Evolutionary conservation across 2,113 vertebrate genomes (phyloP), one percentile per base, ranked within the genome.

Genomic region (Halichoeres trimaculatus): DNA sequence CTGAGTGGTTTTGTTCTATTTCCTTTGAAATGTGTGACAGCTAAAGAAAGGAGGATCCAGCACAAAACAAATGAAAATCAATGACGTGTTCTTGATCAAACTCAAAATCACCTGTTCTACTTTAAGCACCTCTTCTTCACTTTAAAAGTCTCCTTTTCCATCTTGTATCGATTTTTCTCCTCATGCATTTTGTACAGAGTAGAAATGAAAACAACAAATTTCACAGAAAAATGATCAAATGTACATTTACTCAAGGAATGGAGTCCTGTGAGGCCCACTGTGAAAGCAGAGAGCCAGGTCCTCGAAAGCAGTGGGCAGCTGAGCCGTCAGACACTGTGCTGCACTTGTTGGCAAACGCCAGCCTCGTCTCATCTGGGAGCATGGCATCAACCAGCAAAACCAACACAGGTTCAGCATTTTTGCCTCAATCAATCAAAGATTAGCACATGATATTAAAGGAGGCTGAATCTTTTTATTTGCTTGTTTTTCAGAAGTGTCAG

Each of bases 271-370:
- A 58, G 55, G 35, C 40, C 34, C 48, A 34, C 36, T 34, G 45
- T 58, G 75, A 78, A 47, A 71, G 48, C 36, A 19, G 14, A 20
- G 67, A 80, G 16, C 36, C 50, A 0, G 11, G 1, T 17, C 64
- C 68, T 8, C 90, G 96, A 38, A 94, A 51, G 70, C 94, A 90
- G 17, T 98, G 97, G 97, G 83, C 92, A 43, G 91, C 90, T 19
- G 78, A 65, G 12, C 76, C 83, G 0, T 79, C 94, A 0, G 80
- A 24, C 56, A 76, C 91, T 0, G 76, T 94, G 26, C 78, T 96
- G 61, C 83, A 85, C 73, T 88, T 92, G 75, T 76, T 98, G 76
- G 90, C 91, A 80, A 90, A 94, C 4, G 93, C 92, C 0, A 85
- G 94, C 22, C 85, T 97, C 52, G 84, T 95, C 48, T 91, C 94